Base-by-base conservation (phyloP, 2,888 invertebrate species). In the Tridacna crocea region DNA sequence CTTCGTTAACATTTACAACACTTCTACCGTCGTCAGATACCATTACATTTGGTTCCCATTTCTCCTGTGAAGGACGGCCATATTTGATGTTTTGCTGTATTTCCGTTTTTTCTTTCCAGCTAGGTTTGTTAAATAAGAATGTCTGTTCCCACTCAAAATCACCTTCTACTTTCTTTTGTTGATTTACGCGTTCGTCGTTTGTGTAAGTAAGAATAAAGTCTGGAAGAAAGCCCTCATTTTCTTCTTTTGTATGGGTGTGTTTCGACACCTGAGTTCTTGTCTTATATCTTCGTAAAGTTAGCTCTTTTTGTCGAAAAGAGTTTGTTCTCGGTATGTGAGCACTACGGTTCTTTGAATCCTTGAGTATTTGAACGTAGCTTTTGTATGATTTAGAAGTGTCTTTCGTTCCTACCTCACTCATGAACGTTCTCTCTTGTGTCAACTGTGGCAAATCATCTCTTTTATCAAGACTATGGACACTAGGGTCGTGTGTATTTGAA, bases 321-420 rank as follows among this genome's bases (percentile, higher is more conserved):
- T 84, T 75, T 17, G 84, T 73, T 36, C 84, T 76, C 10, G 79
- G 27, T 58, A 73, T 77, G 46, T 81, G 84, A 24, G 84, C 84
- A 81, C 84, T 87, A 47, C 76, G 80, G 17, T 79, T 65, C 70
- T 86, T 87, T 6, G 86, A 80, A 46, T 87, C 87, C 77, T 87
- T 86, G 19, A 88, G 72, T n/a, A 83, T 77, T 61, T 87, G 85
- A 3, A 87, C 55, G 68, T 88, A 88, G 79, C 80, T 85, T 77
- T 82, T 87, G 55, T 85, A 82, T 70, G 82, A 79, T 51, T 82
- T 73, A 19, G 66, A 63, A 22, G 81, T 66, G 8, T 65, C 61
- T 10, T 65, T 60, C 19, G 66, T 65, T 27, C 60, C 79, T 11
- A 46, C 58, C 26, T 84, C 79, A 65, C 77, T 70, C 0, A 77